These are phyloP conservation scores for Craterocephalus amniculus DNA, from an alignment of 2,797 vertebrate species.

Conservation along the genomic window DNA sequence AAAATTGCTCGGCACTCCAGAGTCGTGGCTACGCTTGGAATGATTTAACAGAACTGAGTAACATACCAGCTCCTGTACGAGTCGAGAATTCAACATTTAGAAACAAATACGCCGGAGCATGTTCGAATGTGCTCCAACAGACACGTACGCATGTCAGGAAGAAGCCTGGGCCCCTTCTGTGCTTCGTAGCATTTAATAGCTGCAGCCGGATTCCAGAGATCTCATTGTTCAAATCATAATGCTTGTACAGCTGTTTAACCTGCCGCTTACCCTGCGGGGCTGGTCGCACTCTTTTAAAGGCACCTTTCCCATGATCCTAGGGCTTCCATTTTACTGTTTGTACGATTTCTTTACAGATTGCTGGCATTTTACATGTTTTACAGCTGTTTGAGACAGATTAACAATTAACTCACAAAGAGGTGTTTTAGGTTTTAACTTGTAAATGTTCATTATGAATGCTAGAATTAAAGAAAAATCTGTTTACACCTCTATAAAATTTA, in stretches of 20 bases:
- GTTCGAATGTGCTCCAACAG: conserved; percentile 24
- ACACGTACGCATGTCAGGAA: conserved; percentile 27
- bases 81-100: conserved; percentile 45
- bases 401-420: too few species aligned
- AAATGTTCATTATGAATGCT: background rate
- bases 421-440: too few species aligned
- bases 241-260: conserved; percentile 72
- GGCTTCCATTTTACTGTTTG: background rate
- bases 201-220: conserved; percentile 55
- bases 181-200: conserved; percentile 54
- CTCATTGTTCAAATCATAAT: conserved; percentile 67
- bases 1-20: conserved; percentile 26
- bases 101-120: conserved; percentile 47
- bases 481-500: too few species aligned
- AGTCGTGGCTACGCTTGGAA: conserved; percentile 40
- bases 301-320: conserved; percentile 66
- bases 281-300: conserved; percentile 64
- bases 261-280: conserved; percentile 49
- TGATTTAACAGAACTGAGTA: conserved; percentile 41
- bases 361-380: background rate
- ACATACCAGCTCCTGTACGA: conserved; percentile 54
- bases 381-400: background rate
- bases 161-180: conserved; percentile 34
- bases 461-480: too few species aligned
- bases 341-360: background rate